phyloP scores from a whole-genome alignment of 2,888 invertebrate species.

The Heliconius cydno region DNA sequence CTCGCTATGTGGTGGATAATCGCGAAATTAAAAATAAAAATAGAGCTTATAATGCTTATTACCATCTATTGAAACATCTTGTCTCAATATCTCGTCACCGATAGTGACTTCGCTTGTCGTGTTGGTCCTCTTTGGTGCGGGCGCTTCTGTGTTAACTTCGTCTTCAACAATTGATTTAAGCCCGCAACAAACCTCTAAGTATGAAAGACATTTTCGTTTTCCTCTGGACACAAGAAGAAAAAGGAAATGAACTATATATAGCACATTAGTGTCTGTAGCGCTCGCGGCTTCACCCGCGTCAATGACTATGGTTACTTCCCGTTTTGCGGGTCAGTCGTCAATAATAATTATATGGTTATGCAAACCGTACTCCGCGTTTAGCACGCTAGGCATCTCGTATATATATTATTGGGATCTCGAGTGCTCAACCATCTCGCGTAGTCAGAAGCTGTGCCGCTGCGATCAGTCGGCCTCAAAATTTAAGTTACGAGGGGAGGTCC shows the following conservation, averaged over 20 bases:
- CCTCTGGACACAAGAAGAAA: not conserved
- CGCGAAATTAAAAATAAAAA: not conserved
- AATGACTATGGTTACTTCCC: too few relatives aligned
- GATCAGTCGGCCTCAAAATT: too few relatives aligned
- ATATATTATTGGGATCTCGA: too few relatives aligned
- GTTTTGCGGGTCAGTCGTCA: too few relatives aligned
- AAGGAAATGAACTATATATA: not conserved
- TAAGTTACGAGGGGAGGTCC: too few relatives aligned
- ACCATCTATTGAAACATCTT: not conserved
- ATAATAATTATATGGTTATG: too few relatives aligned
- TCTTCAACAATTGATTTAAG: not conserved
- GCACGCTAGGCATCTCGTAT: not conserved
- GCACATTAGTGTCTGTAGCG: too few relatives aligned
- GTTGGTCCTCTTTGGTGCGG: not conserved
- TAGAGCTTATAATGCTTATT: not conserved
- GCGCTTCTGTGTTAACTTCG: not conserved
- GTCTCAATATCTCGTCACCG: not conserved
- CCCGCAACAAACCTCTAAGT: constrained; percentile 11
- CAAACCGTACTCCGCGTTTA: not conserved
- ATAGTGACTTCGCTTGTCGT: not conserved
- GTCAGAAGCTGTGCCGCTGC: too few relatives aligned
- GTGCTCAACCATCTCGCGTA: too few relatives aligned
- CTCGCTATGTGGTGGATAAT: not conserved
- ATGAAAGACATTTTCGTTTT: not conserved
- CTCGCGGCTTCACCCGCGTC: too few relatives aligned